Evolutionary conservation across 1,140 invertebrate genomes (phyloP), one percentile per base, ranked within the genome.

Genomic region (Drosophila bifasciata): DNA sequence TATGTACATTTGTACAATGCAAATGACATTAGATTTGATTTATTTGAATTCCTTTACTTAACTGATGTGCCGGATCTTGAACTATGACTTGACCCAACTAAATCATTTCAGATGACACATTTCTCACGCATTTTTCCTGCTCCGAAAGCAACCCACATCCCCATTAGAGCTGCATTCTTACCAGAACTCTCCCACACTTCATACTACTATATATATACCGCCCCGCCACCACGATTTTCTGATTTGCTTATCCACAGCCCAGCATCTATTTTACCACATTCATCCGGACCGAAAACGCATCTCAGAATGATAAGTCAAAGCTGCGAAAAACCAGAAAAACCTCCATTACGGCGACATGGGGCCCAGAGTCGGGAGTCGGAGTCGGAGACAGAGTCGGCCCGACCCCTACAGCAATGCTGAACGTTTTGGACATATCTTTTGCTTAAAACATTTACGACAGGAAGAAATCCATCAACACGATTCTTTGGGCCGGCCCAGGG

Each of bases 401-500:
- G 19, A 3, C 52, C 48, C 66, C 66, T 48, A 72, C 46, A 68
- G 58, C 80, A 53, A 13, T 59, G 45, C 43, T 76, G 44, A 44
- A 62, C 48, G 59, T 57, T 67, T 76, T 73, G 64, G 80, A 62
- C 81, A 76, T 56, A 61, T 73, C 61, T 77, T 57, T 62, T 16
- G 61, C 52, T 52, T 48, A 71, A 60, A 71, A 74, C 60, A 80
- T 80, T 86, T 86, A 85, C 76, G 83, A 88, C 81, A 86, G 81
- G 83, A 88, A 86, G 83, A 88, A 71, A 86, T 86, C 81, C 81
- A 86, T 86, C 81, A 86, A 78, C 83, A 71, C 78, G 64, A 70
- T 81, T 81, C 78, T 81, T 76, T 55, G 56, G 67, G 58, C 32
- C 3, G 8, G 9, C 9, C 9, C 28, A 3, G 32, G 9, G 9